Percentiles rank a stretch among this genome's conserved stretches.
phyloP scores from a whole-genome alignment of 2,888 invertebrate species.

The Lymantria monacha region DNA sequence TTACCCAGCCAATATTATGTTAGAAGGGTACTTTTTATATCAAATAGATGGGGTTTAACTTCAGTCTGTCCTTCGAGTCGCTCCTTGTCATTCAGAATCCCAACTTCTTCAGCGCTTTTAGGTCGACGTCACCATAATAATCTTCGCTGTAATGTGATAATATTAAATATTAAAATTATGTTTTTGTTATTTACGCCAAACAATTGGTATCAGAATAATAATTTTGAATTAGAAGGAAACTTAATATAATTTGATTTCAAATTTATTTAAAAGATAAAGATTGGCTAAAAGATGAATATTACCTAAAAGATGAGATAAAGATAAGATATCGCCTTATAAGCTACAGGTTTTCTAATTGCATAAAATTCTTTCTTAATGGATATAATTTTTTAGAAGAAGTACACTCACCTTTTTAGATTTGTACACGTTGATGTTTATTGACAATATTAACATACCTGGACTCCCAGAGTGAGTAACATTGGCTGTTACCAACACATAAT shows the following conservation, averaged over 20 bases:
- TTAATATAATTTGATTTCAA: no score
- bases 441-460: slow-evolving; percentile 41
- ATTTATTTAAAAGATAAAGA: no score
- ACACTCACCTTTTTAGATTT: slow-evolving; percentile 4
- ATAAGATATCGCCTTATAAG: no score
- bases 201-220: background rate
- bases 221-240: background rate
- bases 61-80: slow-evolving; percentile 76
- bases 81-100: slow-evolving; percentile 85
- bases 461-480: slow-evolving; percentile 32
- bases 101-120: slow-evolving; percentile 92
- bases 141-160: slow-evolving; percentile 87
- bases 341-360: no score
- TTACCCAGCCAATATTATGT: background rate
- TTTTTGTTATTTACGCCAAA: background rate
- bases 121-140: slow-evolving; percentile 95
- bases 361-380: no score
- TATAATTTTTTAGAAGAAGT: background rate
- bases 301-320: no score
- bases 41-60: slow-evolving; percentile 67
- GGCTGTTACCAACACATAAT: slow-evolving; percentile 33
- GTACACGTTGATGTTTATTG: slow-evolving; percentile 14
- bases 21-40: slow-evolving; percentile 34
- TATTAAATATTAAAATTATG: slow-evolving; percentile 6
- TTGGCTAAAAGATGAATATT: no score